Percentiles rank a stretch among this genome's conserved stretches.
Evolutionary conservation across 1,140 invertebrate species (phyloP).

Genomic region (Cryptotermes secundus): DNA sequence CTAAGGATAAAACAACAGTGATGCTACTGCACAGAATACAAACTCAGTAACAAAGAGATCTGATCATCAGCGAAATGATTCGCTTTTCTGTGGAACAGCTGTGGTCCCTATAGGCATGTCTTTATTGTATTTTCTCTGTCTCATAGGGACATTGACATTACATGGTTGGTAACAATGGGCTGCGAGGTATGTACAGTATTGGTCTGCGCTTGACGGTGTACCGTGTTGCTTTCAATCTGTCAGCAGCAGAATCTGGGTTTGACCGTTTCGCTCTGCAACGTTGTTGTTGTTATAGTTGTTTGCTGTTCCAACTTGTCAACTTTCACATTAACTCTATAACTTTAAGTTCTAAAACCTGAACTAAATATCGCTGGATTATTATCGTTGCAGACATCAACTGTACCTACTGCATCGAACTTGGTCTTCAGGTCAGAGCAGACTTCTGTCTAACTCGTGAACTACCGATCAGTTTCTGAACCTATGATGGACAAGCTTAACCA

Average conservation of each 20-base stretch:
- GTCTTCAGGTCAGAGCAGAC: neutral
- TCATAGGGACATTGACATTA: neutral
- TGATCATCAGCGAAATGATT: too few species aligned
- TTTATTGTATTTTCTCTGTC: neutral
- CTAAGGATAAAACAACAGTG: too few species aligned
- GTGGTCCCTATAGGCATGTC: too few species aligned
- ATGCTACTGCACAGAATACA: too few species aligned
- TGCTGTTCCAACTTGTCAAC: neutral
- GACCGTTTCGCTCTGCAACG: neutral
- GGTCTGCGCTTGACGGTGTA: neutral
- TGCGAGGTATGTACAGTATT: neutral
- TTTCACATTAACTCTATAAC: neutral
- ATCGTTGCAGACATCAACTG: neutral
- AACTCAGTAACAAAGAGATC: too few species aligned
- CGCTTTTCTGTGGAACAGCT: too few species aligned
- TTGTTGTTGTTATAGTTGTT: neutral
- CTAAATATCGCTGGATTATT: neutral
- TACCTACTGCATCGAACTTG: neutral
- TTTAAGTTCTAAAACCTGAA: neutral
- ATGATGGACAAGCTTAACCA: too few species aligned
- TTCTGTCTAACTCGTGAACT: too few species aligned
- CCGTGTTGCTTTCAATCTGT: neutral
- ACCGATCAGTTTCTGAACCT: too few species aligned
- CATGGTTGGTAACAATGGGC: neutral
- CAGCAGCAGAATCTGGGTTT: neutral